Percentiles rank a stretch among this genome's conserved stretches.
phyloP scores from a whole-genome alignment of 2,888 invertebrate species.

The Chrysolina haemoptera region DNA sequence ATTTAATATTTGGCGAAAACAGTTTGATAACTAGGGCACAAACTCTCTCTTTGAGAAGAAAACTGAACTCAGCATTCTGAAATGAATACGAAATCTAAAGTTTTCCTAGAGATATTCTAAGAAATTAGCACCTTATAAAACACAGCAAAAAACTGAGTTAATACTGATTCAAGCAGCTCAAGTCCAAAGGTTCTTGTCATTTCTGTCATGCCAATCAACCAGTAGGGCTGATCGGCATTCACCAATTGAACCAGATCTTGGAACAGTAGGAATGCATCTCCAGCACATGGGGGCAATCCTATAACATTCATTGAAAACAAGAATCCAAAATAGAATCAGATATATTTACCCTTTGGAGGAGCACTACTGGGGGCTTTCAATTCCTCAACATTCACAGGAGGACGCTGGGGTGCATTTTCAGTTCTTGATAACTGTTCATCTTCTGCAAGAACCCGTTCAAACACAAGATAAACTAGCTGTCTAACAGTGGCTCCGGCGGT shows the following conservation, averaged over 20 bases:
- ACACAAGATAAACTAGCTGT: constrained; percentile 93
- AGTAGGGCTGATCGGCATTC: constrained; percentile 96
- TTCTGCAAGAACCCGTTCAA: constrained; percentile 87
- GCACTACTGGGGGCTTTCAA: constrained; percentile 82
- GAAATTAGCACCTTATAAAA: constrained; percentile 82
- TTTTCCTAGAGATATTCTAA: background rate
- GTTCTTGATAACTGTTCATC: constrained; percentile 71
- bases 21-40: constrained; percentile 98
- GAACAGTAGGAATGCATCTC: constrained; percentile 95
- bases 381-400: constrained; percentile 82
- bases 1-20: constrained; percentile 99
- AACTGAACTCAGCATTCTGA: constrained; percentile 94
- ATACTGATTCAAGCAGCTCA: constrained; percentile 93
- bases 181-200: constrained; percentile 98
- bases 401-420: constrained; percentile 59
- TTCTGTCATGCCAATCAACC: constrained; percentile 96
- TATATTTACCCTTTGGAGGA: constrained; percentile 78
- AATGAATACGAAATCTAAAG: constrained; percentile 57
- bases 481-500: constrained; percentile 98
- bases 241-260: constrained; percentile 98
- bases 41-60: constrained; percentile 95
- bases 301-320: constrained; percentile 20
- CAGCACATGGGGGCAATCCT: constrained; percentile 87
- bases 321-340: background rate
- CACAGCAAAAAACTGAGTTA: constrained; percentile 88